These are phyloP conservation scores for Odocoileus hemionus DNA, from an alignment of 2,113 vertebrate genomes.

Conservation along the genomic window DNA sequence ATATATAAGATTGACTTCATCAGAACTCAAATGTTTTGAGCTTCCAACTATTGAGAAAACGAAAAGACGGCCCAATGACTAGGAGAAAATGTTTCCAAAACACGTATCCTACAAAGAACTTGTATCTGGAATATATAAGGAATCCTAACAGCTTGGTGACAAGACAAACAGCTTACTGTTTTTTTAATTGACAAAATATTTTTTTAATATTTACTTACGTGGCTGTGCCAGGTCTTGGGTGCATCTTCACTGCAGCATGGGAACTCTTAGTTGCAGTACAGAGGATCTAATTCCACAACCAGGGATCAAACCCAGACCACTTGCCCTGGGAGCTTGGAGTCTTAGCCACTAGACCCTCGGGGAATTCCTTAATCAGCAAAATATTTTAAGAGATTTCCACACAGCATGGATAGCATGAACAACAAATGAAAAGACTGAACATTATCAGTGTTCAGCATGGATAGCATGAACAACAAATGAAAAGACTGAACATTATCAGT, in stretches of 20 bases:
- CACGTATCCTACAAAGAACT: neutral
- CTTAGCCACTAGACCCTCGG: neutral
- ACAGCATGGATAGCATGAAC: neutral
- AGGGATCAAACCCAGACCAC: neutral
- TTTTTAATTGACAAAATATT: neutral
- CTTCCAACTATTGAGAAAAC: neutral
- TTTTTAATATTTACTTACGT: neutral
- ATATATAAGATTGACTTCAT: neutral
- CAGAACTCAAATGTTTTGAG: neutral
- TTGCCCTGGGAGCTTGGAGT: neutral
- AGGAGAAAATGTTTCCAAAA: neutral
- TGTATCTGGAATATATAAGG: neutral
- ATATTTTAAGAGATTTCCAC: neutral
- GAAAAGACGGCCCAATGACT: neutral
- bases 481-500: neutral
- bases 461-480: neutral
- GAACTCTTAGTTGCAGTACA: neutral
- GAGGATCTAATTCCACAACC: neutral
- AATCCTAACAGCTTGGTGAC: neutral
- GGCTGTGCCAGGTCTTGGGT: neutral
- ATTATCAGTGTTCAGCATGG: neutral
- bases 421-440: neutral
- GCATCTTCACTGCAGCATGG: neutral
- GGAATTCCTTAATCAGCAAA: neutral
- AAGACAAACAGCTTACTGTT: neutral